Evolutionary conservation across 1,140 invertebrate genomes (phyloP).

Genomic region (Caenorhabditis tropicalis): DNA sequence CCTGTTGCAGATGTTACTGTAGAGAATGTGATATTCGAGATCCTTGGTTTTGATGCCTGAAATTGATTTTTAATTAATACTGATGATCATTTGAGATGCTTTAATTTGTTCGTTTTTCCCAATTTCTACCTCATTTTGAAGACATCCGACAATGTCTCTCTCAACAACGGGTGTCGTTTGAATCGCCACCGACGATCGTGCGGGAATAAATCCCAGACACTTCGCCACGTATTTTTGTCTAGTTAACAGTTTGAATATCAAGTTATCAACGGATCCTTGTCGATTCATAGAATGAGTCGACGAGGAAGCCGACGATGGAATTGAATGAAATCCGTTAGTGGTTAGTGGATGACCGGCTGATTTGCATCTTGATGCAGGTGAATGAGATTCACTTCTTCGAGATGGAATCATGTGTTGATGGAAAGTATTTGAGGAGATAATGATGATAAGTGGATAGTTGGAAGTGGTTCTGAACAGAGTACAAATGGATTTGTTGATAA

Average conservation of each 20-base stretch:
- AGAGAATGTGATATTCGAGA: constrained; percentile 71
- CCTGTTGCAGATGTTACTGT: constrained; percentile 68
- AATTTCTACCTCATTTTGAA: neutral
- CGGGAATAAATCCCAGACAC: neutral
- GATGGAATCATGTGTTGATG: constrained; percentile 9
- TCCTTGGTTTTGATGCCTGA: constrained; percentile 69
- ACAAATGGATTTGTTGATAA: neutral
- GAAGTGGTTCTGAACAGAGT: neutral
- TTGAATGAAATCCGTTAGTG: constrained; percentile 11
- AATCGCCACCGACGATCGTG: constrained; percentile 11
- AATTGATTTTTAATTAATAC: constrained; percentile 49
- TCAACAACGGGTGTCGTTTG: constrained; percentile 24
- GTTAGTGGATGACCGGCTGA: constrained; percentile 4
- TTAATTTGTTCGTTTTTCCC: too few relatives aligned
- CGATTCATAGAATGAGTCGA: constrained; percentile 30
- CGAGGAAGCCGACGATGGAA: constrained; percentile 31
- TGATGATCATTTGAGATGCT: too few relatives aligned
- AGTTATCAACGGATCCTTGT: constrained; percentile 22
- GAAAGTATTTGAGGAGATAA: neutral
- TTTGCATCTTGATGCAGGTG: constrained; percentile 21
- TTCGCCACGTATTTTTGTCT: constrained; percentile 10
- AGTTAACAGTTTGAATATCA: constrained; percentile 26
- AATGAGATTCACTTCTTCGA: constrained; percentile 12
- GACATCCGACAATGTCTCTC: neutral
- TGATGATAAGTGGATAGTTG: neutral